Percentiles rank a stretch among this genome's conserved stretches.
These are phyloP conservation scores for Galleria mellonella DNA, from an alignment of 1,140 invertebrate species.

Conservation along the genomic window DNA sequence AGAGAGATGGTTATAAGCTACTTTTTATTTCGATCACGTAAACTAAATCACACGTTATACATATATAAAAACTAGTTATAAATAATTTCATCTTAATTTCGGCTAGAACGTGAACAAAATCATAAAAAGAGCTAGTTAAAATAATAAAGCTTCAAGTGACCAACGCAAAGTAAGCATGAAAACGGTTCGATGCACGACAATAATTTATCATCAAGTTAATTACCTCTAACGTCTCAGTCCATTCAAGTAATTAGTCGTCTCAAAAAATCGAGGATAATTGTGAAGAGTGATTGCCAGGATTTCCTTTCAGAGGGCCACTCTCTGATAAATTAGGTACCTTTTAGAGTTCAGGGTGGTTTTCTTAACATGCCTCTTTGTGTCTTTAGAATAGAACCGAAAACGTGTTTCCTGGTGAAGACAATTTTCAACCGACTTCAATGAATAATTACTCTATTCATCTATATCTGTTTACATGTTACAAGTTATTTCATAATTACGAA, in stretches of 20 bases:
- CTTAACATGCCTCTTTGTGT: constrained; percentile 5
- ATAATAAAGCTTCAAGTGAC: not conserved
- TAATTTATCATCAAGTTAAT: constrained; percentile 64
- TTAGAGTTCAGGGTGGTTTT: constrained; percentile 1
- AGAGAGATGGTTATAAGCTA: too few species aligned
- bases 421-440: too few species aligned
- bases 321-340: constrained; percentile 47
- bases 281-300: constrained; percentile 52
- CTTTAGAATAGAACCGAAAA: not conserved
- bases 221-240: constrained; percentile 48
- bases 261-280: constrained; percentile 61
- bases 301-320: constrained; percentile 40
- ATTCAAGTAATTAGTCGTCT: constrained; percentile 60
- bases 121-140: not conserved
- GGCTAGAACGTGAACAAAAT: not conserved
- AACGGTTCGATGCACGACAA: constrained; percentile 11
- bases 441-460: too few species aligned
- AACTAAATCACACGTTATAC: too few species aligned
- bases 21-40: too few species aligned
- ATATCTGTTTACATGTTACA: too few species aligned
- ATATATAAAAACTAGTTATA: too few species aligned
- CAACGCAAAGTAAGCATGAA: constrained; percentile 9
- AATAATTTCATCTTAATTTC: too few species aligned
- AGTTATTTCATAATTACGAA: too few species aligned
- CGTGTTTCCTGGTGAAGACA: too few species aligned